Percentiles rank a stretch among this genome's conserved stretches.
phyloP scores from a whole-genome alignment of 2,113 vertebrate genomes.

The Mustelus asterias region DNA sequence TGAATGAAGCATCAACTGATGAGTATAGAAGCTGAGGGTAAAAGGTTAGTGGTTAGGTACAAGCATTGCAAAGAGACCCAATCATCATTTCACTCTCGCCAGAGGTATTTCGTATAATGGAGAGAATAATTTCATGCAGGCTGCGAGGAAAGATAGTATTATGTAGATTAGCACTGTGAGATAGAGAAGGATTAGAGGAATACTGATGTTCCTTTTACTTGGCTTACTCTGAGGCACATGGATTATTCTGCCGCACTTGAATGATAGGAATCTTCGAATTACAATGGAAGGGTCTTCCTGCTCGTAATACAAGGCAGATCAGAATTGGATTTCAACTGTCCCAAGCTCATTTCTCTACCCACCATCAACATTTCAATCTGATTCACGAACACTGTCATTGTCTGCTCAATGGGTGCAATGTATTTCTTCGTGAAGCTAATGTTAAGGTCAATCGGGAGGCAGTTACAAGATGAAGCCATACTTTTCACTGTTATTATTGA shows the following conservation, averaged over 20 bases:
- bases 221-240: background rate
- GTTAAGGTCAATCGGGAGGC: background rate
- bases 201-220: background rate
- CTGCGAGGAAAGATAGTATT: background rate
- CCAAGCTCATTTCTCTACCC: background rate
- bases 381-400: background rate
- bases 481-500: background rate
- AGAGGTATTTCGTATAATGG: background rate
- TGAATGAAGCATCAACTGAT: background rate
- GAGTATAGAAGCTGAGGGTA: background rate
- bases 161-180: background rate
- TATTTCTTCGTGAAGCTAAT: background rate
- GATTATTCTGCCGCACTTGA: background rate
- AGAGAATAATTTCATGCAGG: background rate
- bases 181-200: constrained; percentile 1
- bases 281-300: background rate
- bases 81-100: background rate
- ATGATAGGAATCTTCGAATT: constrained; percentile 1
- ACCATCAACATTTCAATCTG: background rate
- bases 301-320: background rate
- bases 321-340: background rate
- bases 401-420: background rate
- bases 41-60: background rate
- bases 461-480: background rate
- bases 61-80: background rate